Evolutionary conservation across 2,797 vertebrate species (phyloP).

Genomic region (Propithecus deckenii): DNA sequence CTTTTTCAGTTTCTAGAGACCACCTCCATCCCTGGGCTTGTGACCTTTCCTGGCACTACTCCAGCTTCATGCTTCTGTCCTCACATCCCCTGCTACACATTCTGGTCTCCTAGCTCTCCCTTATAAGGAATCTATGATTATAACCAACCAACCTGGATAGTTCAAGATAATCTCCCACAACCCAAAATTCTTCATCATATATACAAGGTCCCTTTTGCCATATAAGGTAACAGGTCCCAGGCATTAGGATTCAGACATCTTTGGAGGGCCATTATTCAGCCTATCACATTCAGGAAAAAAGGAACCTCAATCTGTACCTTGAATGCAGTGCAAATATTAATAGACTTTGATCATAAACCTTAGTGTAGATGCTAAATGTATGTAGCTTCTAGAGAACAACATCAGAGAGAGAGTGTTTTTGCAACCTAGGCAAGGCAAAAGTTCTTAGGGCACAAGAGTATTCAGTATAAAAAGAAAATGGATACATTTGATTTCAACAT

Average conservation of each 20-base stretch:
- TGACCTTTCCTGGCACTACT: neutral
- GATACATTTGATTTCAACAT: neutral
- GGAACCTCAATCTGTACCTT: neutral
- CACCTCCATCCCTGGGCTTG: neutral
- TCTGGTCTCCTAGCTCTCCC: neutral
- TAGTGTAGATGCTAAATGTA: neutral
- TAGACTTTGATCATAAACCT: neutral
- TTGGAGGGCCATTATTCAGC: neutral
- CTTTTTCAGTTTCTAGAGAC: neutral
- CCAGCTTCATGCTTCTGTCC: neutral
- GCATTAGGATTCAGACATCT: neutral
- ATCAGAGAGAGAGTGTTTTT: neutral
- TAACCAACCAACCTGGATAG: neutral
- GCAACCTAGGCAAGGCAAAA: neutral
- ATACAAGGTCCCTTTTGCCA: neutral
- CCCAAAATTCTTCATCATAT: neutral
- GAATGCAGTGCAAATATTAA: neutral
- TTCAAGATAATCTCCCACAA: neutral
- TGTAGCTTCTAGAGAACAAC: neutral
- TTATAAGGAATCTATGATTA: neutral
- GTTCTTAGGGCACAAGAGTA: neutral
- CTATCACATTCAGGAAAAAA: neutral
- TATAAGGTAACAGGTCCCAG: neutral
- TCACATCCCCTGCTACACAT: neutral
- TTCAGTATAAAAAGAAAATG: neutral